Percentiles rank a stretch among this genome's conserved stretches.
Conservation (phyloP, 1,140 invertebrate species). For the Metaphire vulgaris region DNA sequence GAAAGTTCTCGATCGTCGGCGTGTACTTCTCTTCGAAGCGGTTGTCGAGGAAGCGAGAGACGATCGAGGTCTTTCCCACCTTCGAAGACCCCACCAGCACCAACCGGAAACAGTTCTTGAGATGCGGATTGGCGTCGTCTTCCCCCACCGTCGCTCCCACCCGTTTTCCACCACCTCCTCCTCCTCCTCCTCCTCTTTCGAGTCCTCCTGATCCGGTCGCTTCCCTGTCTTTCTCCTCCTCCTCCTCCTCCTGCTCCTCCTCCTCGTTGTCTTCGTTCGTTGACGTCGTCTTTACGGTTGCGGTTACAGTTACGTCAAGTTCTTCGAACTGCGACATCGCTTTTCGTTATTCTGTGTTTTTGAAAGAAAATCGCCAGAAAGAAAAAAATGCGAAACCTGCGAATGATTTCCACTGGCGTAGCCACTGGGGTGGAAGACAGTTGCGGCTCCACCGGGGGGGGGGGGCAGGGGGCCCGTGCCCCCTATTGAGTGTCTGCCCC, state of each 20-base stretch:
- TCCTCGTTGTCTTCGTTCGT: not conserved
- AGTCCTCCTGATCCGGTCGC: too few species aligned
- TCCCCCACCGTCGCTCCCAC: too few species aligned
- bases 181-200: not conserved
- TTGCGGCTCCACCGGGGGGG: not conserved
- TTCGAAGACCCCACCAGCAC: too few species aligned
- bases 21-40: constrained; percentile 79
- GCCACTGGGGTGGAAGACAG: not conserved
- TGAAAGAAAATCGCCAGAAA: not conserved
- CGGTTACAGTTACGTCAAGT: too few species aligned
- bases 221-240: not conserved
- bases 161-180: not conserved
- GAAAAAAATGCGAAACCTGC: not conserved
- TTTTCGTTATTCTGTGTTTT: not conserved
- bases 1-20: constrained; percentile 84
- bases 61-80: constrained; percentile 59
- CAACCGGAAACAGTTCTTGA: too few species aligned
- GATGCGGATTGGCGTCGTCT: too few species aligned
- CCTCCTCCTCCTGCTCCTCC: not conserved
- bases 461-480: too few species aligned
- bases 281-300: not conserved
- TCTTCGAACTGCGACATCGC: not conserved
- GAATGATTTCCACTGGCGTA: not conserved
- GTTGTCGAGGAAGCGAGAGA: constrained; percentile 68
- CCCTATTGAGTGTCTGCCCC: too few species aligned